Evolutionary conservation across 1,140 invertebrate genomes (phyloP).

Genomic region (Eupristina koningsbergeri): DNA sequence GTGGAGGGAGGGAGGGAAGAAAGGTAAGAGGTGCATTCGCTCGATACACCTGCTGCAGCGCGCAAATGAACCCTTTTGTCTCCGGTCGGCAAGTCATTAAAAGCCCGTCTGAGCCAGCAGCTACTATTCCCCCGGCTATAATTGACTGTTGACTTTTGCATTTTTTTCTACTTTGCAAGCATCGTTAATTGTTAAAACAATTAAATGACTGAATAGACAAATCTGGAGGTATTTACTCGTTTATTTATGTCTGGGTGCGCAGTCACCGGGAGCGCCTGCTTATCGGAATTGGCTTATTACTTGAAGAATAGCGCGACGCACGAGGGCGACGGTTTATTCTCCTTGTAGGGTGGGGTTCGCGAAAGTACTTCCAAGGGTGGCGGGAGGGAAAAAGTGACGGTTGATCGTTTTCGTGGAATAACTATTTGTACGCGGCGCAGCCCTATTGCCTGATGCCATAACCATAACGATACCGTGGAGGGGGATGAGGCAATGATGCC

Average conservation of each 20-base stretch:
- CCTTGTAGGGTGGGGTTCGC: neutral
- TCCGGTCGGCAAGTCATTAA: slow-evolving; percentile 61
- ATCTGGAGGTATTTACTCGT: neutral
- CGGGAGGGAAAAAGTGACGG: slow-evolving; percentile 46
- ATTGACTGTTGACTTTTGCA: neutral
- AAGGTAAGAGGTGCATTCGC: slow-evolving; percentile 44
- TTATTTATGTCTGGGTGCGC: neutral
- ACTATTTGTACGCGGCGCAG: slow-evolving; percentile 66
- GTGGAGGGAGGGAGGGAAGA: neutral
- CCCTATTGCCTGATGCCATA: slow-evolving; percentile 65
- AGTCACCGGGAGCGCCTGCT: no score
- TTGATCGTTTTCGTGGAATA: slow-evolving; percentile 64
- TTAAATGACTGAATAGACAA: neutral
- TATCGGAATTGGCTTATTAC: no score
- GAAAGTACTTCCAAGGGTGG: neutral
- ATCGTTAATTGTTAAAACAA: neutral
- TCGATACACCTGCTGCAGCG: slow-evolving; percentile 57
- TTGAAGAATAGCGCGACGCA: no score
- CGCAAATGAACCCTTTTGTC: slow-evolving; percentile 62
- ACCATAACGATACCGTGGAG: slow-evolving; percentile 64
- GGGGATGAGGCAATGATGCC: slow-evolving; percentile 57
- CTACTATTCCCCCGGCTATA: slow-evolving; percentile 14
- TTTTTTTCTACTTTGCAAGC: neutral
- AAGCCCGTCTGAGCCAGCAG: slow-evolving; percentile 31
- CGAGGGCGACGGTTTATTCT: neutral